Evolutionary conservation across 2,113 vertebrate species (phyloP), one percentile per base, ranked within the genome.

Genomic region (Turnix velox): DNA sequence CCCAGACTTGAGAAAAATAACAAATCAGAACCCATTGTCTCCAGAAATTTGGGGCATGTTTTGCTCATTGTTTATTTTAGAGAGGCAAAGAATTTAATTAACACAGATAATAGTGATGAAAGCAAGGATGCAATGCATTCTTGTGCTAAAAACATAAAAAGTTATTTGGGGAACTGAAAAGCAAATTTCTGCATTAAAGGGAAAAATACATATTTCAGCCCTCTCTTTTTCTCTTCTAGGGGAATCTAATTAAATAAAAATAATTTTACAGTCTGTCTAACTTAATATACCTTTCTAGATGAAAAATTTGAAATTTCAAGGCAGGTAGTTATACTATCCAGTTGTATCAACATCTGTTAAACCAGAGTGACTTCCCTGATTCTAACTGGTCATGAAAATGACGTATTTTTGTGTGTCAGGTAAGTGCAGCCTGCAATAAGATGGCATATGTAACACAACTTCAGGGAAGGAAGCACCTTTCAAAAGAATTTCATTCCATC

Each of bases 371-470:
- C 37, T 77, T 81, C 9, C 42, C 42, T 0, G 1, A 28, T 65
- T 66, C 7, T 33, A 31, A 33, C 42, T 69, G 69, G 11, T 20
- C 49, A 33, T 35, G 18, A 77, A 87, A 71, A 51, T 71, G 3
- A 24, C 22, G 11, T 18, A 10, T 74, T 91, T 91, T 84, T 49
- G 19, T 62, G 65, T 49, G 35, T 45, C 58, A 35, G 24, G 0
- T 30, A 35, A 63, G 30, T 3, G 1, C 43, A 45, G 31, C 45
- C 68, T 81, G 39, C 49, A 73, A 4, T 57, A 61, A 33, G 12
- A 28, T 4, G 10, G 37, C 1, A 0, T 28, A n/a, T 13, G 1
- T 10, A 51, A 30, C 0, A 1, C 10, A 24, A 37, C 72, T 76
- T 54, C 76, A 81, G 67, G 40, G 22, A 75, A 24, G n/a, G n/a